Percentiles rank a stretch among this genome's conserved stretches.
Evolutionary conservation across 2,113 vertebrate species (phyloP).

Genomic region (Bostrychus sinensis): DNA sequence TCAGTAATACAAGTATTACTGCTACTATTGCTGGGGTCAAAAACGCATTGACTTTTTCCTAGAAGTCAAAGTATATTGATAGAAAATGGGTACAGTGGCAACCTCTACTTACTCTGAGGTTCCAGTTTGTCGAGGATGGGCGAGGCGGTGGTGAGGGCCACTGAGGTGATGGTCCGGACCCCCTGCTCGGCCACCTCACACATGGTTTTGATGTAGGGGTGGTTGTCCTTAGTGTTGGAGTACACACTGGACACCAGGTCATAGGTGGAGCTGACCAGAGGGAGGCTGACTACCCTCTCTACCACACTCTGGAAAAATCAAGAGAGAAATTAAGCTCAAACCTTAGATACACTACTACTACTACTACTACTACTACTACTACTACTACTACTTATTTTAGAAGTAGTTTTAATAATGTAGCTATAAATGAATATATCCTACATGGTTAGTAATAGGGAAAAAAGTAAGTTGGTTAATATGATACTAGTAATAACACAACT

Average conservation of each 20-base stretch:
- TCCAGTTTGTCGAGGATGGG: slow-evolving; percentile 90
- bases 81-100: too few relatives aligned
- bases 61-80: too few relatives aligned
- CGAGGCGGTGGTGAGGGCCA: slow-evolving; percentile 83
- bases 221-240: slow-evolving; percentile 85
- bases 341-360: neutral
- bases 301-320: slow-evolving; percentile 83
- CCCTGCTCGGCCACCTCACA: slow-evolving; percentile 85
- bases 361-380: too few relatives aligned
- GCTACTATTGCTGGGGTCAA: too few relatives aligned
- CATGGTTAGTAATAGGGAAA: too few relatives aligned
- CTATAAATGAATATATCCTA: too few relatives aligned
- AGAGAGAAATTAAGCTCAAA: neutral
- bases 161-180: slow-evolving; percentile 85
- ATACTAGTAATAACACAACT: slow-evolving; percentile 1
- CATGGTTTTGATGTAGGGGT: slow-evolving; percentile 88
- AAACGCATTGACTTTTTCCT: too few relatives aligned
- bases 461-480: too few relatives aligned
- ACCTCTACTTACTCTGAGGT: slow-evolving; percentile 86
- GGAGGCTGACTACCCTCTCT: slow-evolving; percentile 85
- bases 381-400: too few relatives aligned
- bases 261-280: slow-evolving; percentile 91
- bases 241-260: slow-evolving; percentile 86
- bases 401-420: too few relatives aligned
- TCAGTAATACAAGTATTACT: too few relatives aligned